Evolutionary conservation across 2,113 vertebrate genomes (phyloP), one percentile per base, ranked within the genome.

Genomic region (Arenaria interpres): DNA sequence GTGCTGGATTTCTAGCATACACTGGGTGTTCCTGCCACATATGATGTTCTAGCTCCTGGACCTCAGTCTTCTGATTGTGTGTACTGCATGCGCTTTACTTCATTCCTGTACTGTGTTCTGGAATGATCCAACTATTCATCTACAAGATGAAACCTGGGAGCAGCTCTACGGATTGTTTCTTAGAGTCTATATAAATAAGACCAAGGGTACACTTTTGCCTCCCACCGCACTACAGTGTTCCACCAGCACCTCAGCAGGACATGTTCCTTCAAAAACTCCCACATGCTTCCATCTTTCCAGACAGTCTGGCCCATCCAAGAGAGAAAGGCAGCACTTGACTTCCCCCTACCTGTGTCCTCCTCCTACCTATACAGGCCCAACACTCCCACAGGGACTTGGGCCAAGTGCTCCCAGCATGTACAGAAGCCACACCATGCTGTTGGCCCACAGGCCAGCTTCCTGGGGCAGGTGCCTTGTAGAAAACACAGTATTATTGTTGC

Each of bases 61-160:
- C 7, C 24, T 8, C 24, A 12, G 12, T 50, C 28, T 69, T 87
- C 24, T 19, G 30, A 43, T 7, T 27, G 12, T n/a, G 43, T 1
- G 0, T 14, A 54, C 12, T n/a, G 37, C 12, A 41, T 14, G 4
- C 0, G 0, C 12, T 66, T 91, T 35, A 64, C 12, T 69, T 67
- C 22, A 41, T n/a, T 67, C n/a, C 41, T 57, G 15, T 28, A 32
- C 7, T 0, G 0, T 33, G 24, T 67, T 85, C 14, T 51, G 14
- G 24, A 71, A 59, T 32, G 9, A 91, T 45, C 27, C 45, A 56
- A 10, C 9, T 64, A 68, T 45, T 39, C 41, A 72, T 12, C 48
- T 43, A 43, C 7, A 83, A 28, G 22, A 56, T 46, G 25, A 68
- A 75, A 84, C 5, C 11, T 35, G 18, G 4, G 6, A 76, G 30